Conservation (phyloP, 2,888 invertebrate species). For the Craniophora ligustri region DNA sequence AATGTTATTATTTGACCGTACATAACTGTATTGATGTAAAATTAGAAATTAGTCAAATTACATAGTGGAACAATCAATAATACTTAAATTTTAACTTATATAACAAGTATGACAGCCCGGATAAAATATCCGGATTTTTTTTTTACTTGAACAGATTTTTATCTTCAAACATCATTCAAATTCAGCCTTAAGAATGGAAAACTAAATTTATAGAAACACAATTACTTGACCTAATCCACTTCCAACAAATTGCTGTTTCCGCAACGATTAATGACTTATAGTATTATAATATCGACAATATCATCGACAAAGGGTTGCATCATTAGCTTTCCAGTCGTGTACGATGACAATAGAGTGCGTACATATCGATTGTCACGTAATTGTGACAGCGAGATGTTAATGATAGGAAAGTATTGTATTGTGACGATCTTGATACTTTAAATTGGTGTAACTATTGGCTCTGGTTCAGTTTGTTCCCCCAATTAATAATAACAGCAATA, state of each 20-base stretch:
- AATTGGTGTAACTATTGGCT: neutral
- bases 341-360: constrained; percentile 25
- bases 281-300: constrained; percentile 24
- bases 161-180: too few species aligned
- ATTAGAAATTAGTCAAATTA: too few species aligned
- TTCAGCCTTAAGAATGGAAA: neutral
- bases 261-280: constrained; percentile 32
- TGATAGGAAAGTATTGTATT: constrained; percentile 22
- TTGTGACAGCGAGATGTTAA: constrained; percentile 28
- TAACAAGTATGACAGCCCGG: too few species aligned
- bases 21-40: too few species aligned
- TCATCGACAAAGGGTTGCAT: constrained; percentile 28
- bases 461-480: neutral
- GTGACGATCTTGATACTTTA: constrained; percentile 1
- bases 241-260: constrained; percentile 41
- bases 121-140: too few species aligned
- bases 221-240: constrained; percentile 24
- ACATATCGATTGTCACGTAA: constrained; percentile 33
- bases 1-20: too few species aligned
- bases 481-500: too few species aligned
- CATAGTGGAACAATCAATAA: too few species aligned
- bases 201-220: neutral
- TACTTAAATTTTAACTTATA: too few species aligned
- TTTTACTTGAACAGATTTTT: too few species aligned
- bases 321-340: constrained; percentile 39